Evolutionary conservation across 2,888 invertebrate genomes (phyloP).

Genomic region (Hirtodrosophila duncani): DNA sequence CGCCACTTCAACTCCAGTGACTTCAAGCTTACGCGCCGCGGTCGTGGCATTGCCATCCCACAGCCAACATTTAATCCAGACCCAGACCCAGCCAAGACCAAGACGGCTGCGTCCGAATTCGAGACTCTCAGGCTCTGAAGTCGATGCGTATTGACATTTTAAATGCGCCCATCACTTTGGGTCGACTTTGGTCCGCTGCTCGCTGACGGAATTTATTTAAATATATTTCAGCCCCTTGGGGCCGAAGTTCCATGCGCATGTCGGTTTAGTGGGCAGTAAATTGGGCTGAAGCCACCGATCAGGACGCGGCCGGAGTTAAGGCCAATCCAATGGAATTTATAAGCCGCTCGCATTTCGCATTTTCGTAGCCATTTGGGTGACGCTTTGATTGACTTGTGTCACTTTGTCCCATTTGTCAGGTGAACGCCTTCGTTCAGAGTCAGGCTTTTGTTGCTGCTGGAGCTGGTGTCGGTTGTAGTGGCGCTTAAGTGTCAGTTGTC

Average conservation of each 20-base stretch:
- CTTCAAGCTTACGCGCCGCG: constrained; percentile 61
- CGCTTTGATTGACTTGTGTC: constrained; percentile 77
- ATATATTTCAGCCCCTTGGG: constrained; percentile 67
- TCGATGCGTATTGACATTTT: constrained; percentile 75
- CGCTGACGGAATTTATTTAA: constrained; percentile 70
- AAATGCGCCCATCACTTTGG: constrained; percentile 75
- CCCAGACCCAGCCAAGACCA: constrained; percentile 11
- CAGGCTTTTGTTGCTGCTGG: constrained; percentile 11
- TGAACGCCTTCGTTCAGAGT: constrained; percentile 56
- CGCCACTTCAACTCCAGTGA: constrained; percentile 68
- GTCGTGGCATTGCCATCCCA: constrained; percentile 3
- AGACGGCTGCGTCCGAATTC: constrained; percentile 16
- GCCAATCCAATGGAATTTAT: constrained; percentile 57
- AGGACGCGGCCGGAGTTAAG: constrained; percentile 1
- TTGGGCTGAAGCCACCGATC: constrained; percentile 35
- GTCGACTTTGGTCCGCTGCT: constrained; percentile 25
- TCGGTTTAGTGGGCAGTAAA: constrained; percentile 39
- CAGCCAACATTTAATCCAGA: constrained; percentile 3
- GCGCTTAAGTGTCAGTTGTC: constrained; percentile 68
- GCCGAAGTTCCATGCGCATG: constrained; percentile 19
- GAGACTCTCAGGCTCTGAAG: constrained; percentile 45
- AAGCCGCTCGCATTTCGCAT: constrained; percentile 43
- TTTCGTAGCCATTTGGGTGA: constrained; percentile 38
- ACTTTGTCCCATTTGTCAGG: constrained; percentile 77
- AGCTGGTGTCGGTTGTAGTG: constrained; percentile 20